These are phyloP conservation scores for Echinarachnius parma DNA, from an alignment of 53 echinoderm and acorn worm species.

Conservation along the genomic window DNA sequence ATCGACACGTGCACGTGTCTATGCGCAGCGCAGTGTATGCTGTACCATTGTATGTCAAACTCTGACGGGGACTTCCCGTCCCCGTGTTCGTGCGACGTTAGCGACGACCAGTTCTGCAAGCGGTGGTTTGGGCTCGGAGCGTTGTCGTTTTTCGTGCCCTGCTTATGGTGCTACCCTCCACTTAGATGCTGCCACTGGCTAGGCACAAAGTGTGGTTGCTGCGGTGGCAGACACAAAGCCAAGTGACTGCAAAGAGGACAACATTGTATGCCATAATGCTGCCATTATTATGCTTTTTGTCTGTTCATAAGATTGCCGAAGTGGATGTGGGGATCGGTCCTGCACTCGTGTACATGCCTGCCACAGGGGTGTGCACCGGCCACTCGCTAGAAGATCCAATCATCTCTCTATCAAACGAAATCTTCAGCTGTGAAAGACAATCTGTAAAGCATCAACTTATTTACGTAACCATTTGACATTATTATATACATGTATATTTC, in stretches of 20 bases:
- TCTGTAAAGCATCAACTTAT: constrained; percentile 39
- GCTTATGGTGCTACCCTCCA: constrained; percentile 97
- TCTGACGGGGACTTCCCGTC: constrained; percentile 83
- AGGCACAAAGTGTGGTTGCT: constrained; percentile 93
- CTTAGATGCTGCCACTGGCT: constrained; percentile 89
- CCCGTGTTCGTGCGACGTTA: constrained; percentile 77
- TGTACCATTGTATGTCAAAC: constrained; percentile 90
- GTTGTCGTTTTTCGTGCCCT: constrained; percentile 88
- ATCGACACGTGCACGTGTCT: constrained; percentile 78
- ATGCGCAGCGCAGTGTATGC: constrained; percentile 70
- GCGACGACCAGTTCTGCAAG: constrained; percentile 78
- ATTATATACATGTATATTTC: constrained; percentile 53
- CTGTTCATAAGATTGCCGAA: too few species aligned
- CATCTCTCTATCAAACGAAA: too few species aligned
- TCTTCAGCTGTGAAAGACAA: constrained; percentile 52
- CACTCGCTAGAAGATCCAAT: too few species aligned
- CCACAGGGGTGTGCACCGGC: too few species aligned
- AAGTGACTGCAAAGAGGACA: constrained; percentile 60
- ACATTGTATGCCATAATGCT: constrained; percentile 42
- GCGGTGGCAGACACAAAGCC: constrained; percentile 92
- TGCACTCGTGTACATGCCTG: too few species aligned
- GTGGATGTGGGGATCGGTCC: too few species aligned
- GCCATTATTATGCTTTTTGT: too few species aligned
- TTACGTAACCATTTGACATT: constrained; percentile 39
- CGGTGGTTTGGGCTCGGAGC: constrained; percentile 80